These are phyloP conservation scores for Drosophila bocqueti DNA, from an alignment of 1,140 invertebrate species.

Conservation along the genomic window DNA sequence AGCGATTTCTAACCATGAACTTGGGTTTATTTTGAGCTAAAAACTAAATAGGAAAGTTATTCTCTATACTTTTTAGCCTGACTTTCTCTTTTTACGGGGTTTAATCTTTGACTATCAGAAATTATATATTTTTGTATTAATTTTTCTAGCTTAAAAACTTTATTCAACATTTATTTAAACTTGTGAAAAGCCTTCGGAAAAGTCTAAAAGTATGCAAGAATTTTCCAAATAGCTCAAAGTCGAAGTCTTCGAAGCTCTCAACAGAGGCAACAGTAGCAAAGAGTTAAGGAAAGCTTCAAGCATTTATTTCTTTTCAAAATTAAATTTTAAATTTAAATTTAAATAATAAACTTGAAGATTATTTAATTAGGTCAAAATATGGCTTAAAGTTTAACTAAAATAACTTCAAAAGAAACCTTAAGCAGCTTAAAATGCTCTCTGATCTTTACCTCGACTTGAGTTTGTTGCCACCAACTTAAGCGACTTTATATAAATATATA, in stretches of 20 bases:
- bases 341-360: no score
- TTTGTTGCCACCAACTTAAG: not conserved
- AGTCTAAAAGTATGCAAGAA: conserved; percentile 38
- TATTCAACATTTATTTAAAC: not conserved
- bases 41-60: not conserved
- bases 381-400: accelerated
- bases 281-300: not conserved
- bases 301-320: not conserved
- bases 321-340: not conserved
- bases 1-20: not conserved
- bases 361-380: not conserved
- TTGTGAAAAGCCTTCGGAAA: not conserved
- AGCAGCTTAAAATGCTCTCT: not conserved
- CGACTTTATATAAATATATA: not conserved
- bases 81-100: no score
- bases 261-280: not conserved
- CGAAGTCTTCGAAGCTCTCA: not conserved
- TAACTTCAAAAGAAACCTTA: not conserved
- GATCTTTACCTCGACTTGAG: not conserved
- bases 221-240: not conserved
- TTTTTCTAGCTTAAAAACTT: not conserved
- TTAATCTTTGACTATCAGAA: not conserved
- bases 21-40: not conserved
- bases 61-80: not conserved
- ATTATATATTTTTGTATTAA: not conserved